A percentile compares a stretch with the other conserved stretches of the same genome.
Conservation (phyloP, 2,888 invertebrate species). For the Pterostichus madidus region DNA sequence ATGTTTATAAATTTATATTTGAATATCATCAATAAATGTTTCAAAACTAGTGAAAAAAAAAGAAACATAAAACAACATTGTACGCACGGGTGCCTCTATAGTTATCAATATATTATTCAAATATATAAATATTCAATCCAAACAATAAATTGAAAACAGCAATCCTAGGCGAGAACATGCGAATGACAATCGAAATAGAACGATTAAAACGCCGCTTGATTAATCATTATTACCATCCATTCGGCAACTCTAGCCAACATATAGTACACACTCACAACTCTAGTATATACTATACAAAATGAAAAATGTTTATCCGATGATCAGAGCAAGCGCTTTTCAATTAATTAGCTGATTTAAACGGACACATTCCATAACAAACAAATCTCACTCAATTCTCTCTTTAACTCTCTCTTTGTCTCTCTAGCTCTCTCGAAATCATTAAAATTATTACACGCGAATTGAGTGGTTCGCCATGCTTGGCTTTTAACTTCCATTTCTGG, state of each 20-base stretch:
- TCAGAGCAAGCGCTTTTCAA: neutral
- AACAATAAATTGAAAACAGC: no score
- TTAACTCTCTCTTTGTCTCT: neutral
- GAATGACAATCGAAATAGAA: neutral
- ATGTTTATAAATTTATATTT: no score
- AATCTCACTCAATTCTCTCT: neutral
- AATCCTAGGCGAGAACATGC: neutral
- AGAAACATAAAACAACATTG: no score
- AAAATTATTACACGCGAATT: neutral
- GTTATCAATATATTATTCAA: no score
- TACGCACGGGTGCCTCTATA: no score
- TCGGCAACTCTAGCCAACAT: neutral
- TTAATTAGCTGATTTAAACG: neutral
- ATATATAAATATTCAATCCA: no score
- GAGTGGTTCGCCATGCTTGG: neutral
- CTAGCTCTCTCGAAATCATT: neutral
- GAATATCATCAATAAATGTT: no score
- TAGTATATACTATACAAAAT: neutral
- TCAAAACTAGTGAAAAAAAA: no score
- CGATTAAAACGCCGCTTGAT: neutral
- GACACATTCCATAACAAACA: slow-evolving; percentile 1
- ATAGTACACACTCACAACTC: neutral
- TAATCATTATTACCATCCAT: neutral
- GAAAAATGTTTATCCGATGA: slow-evolving; percentile 10
- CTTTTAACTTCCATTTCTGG: neutral